Evolutionary conservation across 92 coral and sea anemone genomes (phyloP).

Genomic region (Parazoanthus atlanticus): DNA sequence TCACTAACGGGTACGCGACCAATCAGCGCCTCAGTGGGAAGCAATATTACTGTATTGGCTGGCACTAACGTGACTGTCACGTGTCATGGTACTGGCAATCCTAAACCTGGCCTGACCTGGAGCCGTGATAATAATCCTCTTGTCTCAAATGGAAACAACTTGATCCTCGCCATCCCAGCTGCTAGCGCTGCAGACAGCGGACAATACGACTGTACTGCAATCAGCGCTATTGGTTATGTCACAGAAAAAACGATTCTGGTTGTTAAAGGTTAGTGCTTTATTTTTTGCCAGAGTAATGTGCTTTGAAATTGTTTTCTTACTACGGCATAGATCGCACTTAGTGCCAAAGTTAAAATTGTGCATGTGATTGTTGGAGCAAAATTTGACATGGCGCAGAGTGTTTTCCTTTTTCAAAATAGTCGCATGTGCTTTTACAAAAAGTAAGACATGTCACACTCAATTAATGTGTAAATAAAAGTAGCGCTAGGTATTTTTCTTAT

Average conservation of each 20-base stretch:
- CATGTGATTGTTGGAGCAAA: no score
- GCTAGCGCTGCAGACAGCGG: constrained; percentile 58
- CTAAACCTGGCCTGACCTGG: constrained; percentile 50
- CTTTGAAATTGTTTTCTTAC: not conserved
- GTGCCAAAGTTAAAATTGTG: no score
- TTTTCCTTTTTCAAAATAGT: no score
- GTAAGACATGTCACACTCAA: no score
- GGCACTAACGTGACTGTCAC: constrained; percentile 48
- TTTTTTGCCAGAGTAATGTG: not conserved
- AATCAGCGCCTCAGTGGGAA: constrained; percentile 35
- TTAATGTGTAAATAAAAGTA: no score
- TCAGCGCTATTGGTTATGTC: constrained; percentile 49
- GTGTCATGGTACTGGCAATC: constrained; percentile 49
- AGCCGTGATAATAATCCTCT: constrained; percentile 44
- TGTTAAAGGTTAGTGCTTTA: constrained; percentile 19
- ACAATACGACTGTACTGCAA: constrained; percentile 53
- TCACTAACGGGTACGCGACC: constrained; percentile 6
- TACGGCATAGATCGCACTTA: not conserved
- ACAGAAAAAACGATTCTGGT: constrained; percentile 29
- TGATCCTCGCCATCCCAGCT: constrained; percentile 22
- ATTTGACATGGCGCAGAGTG: no score
- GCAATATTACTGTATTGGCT: constrained; percentile 29
- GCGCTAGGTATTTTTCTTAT: no score
- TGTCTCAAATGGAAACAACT: constrained; percentile 27
- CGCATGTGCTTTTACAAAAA: no score